Evolutionary conservation across 1,140 invertebrate species (phyloP).

Genomic region (Drosophila sechellia): DNA sequence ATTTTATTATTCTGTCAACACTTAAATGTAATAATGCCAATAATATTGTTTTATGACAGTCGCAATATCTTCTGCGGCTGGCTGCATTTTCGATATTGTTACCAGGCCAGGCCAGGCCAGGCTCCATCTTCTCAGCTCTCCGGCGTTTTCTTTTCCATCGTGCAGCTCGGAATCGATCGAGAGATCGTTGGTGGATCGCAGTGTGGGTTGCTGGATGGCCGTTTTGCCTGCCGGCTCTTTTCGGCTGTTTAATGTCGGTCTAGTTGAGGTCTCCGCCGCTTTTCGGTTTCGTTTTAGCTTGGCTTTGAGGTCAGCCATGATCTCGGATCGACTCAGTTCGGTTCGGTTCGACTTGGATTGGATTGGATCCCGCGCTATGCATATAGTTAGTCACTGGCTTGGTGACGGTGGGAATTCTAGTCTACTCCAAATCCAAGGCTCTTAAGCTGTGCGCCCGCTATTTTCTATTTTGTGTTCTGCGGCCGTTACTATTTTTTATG

Average conservation of each 20-base stretch:
- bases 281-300: conserved; percentile 55
- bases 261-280: conserved; percentile 49
- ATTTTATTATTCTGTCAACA: conserved; percentile 85
- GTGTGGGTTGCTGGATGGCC: conserved; percentile 60
- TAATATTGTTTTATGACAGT: conserved; percentile 84
- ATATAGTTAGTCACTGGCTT: conserved; percentile 50
- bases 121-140: conserved; percentile 1
- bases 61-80: conserved; percentile 69
- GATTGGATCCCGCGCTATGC: conserved; percentile 41
- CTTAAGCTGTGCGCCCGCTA: conserved; percentile 43
- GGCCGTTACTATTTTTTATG: conserved; percentile 66
- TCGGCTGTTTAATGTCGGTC: conserved; percentile 51
- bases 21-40: conserved; percentile 84
- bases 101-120: conserved; percentile 7
- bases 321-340: conserved; percentile 29
- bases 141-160: conserved; percentile 43
- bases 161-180: conserved; percentile 71
- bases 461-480: conserved; percentile 32
- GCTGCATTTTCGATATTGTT: conserved; percentile 58
- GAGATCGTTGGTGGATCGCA: conserved; percentile 56
- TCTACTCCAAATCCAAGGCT: conserved; percentile 25
- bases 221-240: conserved; percentile 37
- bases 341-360: conserved; percentile 15
- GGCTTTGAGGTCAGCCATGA: conserved; percentile 76
- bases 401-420: conserved; percentile 72